A percentile compares a stretch with the other conserved stretches of the same genome.
Conservation (phyloP, 2,113 vertebrate species). For the human region GRCh38 chr12:62185001-62185500, state of each 20-base stretch:
- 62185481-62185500: not conserved
- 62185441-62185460: not conserved
- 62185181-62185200: not conserved
- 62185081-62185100: not conserved
- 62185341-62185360: not conserved
- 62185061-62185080: constrained; percentile 55
- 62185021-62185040: not conserved
- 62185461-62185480: not conserved
- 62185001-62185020: not conserved
- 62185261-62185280: not conserved
- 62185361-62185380: not conserved
- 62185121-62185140: not conserved
- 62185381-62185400: constrained; percentile 32
- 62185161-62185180: not conserved
- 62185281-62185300: not conserved
- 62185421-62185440: constrained; percentile 41
- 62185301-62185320: not conserved
- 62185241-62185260: constrained; percentile 21
- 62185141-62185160: not conserved
- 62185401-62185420: constrained; percentile 16
- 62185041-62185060: not conserved
- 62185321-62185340: not conserved
- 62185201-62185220: constrained; percentile 15
- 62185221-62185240: not conserved
- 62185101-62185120: constrained; percentile 37